Conservation (phyloP, 2,797 vertebrate species). For the Parambassis ranga region DNA sequence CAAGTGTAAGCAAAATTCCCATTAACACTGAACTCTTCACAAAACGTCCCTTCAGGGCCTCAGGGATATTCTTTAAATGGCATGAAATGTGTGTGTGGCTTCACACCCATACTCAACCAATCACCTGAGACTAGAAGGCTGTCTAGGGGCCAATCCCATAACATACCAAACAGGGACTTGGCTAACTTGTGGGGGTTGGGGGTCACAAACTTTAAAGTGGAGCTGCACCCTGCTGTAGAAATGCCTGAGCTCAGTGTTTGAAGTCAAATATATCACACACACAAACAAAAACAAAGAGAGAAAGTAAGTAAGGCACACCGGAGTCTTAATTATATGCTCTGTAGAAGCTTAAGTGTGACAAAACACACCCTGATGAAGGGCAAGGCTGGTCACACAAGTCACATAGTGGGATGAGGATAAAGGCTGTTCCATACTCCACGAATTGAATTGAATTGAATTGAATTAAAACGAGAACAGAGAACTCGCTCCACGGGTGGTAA, state of each 20-base stretch:
- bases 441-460: no score
- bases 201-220: not conserved
- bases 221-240: not conserved
- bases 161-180: slow-evolving; percentile 29
- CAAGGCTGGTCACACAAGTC: no score
- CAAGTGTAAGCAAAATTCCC: slow-evolving; percentile 1
- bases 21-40: slow-evolving; percentile 3
- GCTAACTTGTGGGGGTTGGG: not conserved
- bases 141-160: slow-evolving; percentile 1
- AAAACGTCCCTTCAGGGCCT: not conserved
- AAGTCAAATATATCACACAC: not conserved
- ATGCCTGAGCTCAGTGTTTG: not conserved
- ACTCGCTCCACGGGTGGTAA: no score
- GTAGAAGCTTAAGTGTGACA: no score
- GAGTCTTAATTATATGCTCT: no score
- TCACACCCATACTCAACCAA: slow-evolving; percentile 37
- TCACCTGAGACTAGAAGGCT: slow-evolving; percentile 55
- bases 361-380: no score
- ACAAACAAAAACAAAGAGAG: not conserved
- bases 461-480: no score
- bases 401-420: no score
- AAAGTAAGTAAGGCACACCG: no score
- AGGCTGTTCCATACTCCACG: no score
- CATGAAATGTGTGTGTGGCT: slow-evolving; percentile 2
- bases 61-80: slow-evolving; percentile 66